phyloP scores from a whole-genome alignment of 2,888 invertebrate species.

The Polyommatus icarus region DNA sequence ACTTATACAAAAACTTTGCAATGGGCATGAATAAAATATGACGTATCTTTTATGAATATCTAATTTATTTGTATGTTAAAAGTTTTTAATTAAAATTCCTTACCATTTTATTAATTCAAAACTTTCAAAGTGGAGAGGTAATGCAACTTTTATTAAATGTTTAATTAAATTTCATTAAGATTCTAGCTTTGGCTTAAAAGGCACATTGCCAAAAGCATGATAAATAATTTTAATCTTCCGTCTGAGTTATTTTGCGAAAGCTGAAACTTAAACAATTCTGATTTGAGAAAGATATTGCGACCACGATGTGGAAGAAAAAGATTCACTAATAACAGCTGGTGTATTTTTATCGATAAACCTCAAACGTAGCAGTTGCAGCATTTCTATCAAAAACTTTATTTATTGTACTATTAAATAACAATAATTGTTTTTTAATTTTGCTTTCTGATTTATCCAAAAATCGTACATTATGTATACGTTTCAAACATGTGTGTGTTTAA shows the following conservation, averaged over 20 bases:
- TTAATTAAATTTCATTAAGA: conserved; percentile 13
- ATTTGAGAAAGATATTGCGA: conserved; percentile 1
- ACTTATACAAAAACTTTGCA: background rate
- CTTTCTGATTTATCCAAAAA: too few relatives aligned
- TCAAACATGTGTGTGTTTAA: too few relatives aligned
- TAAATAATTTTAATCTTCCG: conserved; percentile 15
- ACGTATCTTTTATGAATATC: background rate
- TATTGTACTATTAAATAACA: too few relatives aligned
- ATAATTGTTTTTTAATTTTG: too few relatives aligned
- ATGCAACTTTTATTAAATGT: conserved; percentile 18
- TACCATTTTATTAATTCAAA: conserved; percentile 3
- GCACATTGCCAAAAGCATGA: conserved; percentile 13
- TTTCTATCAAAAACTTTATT: too few relatives aligned
- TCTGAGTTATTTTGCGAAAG: conserved; percentile 12
- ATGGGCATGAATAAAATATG: background rate
- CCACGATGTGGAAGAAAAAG: background rate
- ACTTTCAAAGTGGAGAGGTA: conserved; percentile 11
- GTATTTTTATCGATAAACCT: too few relatives aligned
- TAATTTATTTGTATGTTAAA: background rate
- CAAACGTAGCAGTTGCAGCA: too few relatives aligned
- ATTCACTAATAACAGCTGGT: background rate
- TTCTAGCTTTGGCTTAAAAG: conserved; percentile 10
- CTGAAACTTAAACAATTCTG: conserved; percentile 16
- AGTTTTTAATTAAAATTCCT: conserved; percentile 7
- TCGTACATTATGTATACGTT: too few relatives aligned